A percentile compares a stretch with the other conserved stretches of the same genome.
Evolutionary conservation across 2,113 vertebrate species (phyloP).

Genomic region (Vulpes vulpes): DNA sequence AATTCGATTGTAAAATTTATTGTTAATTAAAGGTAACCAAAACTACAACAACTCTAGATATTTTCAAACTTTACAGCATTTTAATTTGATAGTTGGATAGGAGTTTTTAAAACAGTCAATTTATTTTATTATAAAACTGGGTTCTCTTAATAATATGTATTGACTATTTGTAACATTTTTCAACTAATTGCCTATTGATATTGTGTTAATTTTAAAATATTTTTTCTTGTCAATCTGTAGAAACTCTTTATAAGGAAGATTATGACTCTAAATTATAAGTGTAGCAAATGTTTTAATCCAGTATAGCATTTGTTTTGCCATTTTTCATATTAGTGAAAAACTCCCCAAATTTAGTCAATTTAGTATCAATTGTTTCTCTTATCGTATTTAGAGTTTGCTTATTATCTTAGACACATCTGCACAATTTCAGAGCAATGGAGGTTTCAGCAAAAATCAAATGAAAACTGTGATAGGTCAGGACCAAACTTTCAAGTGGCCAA

Average conservation of each 20-base stretch:
- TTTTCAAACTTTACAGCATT: background rate
- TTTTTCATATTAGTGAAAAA: background rate
- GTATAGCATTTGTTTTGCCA: background rate
- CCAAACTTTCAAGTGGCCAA: background rate
- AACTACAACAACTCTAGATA: background rate
- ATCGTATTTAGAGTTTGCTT: background rate
- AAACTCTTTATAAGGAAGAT: background rate
- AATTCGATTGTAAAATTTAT: background rate
- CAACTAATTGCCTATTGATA: background rate
- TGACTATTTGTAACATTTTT: background rate
- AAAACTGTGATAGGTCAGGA: background rate
- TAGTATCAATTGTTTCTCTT: background rate
- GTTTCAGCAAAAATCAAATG: background rate
- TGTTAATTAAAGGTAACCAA: background rate
- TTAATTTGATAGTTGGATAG: background rate
- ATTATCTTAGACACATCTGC: background rate
- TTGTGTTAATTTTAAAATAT: background rate
- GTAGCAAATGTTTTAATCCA: background rate
- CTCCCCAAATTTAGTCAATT: background rate
- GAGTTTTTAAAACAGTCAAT: background rate
- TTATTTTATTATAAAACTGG: background rate
- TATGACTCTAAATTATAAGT: background rate
- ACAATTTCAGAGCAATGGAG: background rate
- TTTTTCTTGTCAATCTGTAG: background rate
- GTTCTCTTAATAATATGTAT: background rate